phyloP scores from a whole-genome alignment of 2,797 vertebrate species.

The Sphenopsis melanotis region DNA sequence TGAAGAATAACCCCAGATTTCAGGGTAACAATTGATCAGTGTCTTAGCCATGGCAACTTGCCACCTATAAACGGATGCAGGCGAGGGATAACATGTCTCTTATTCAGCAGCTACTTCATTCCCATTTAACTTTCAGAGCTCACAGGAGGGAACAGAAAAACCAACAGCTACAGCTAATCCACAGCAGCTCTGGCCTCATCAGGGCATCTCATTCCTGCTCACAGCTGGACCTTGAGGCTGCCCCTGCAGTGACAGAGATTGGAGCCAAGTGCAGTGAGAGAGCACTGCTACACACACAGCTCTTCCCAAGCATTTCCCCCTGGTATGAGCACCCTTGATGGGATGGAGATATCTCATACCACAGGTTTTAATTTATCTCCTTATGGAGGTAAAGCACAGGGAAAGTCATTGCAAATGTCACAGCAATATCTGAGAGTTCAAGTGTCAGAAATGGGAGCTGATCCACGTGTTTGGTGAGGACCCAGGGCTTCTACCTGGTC shows the following conservation, averaged over 20 bases:
- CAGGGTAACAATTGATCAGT: neutral
- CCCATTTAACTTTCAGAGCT: conserved; percentile 18
- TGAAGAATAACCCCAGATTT: neutral
- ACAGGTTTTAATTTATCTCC: accelerated
- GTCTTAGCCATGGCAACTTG: neutral
- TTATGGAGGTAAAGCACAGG: neutral
- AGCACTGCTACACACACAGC: accelerated
- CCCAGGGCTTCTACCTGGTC: neutral
- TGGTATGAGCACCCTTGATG: accelerated
- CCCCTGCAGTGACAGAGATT: neutral
- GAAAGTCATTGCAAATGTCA: neutral
- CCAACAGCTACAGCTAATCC: conserved; percentile 11
- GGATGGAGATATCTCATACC: accelerated
- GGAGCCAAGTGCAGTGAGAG: neutral
- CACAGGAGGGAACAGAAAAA: conserved; percentile 8
- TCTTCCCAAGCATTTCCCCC: neutral
- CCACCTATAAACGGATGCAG: neutral
- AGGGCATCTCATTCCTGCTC: neutral
- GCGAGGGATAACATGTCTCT: neutral
- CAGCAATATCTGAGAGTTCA: neutral
- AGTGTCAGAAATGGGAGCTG: neutral
- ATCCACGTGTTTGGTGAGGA: neutral
- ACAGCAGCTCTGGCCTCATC: neutral
- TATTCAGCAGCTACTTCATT: neutral
- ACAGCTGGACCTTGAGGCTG: neutral